A percentile compares a stretch with the other conserved stretches of the same genome.
Evolutionary conservation across 2,113 vertebrate genomes (phyloP).

Genomic region (Ifrita kowaldi): DNA sequence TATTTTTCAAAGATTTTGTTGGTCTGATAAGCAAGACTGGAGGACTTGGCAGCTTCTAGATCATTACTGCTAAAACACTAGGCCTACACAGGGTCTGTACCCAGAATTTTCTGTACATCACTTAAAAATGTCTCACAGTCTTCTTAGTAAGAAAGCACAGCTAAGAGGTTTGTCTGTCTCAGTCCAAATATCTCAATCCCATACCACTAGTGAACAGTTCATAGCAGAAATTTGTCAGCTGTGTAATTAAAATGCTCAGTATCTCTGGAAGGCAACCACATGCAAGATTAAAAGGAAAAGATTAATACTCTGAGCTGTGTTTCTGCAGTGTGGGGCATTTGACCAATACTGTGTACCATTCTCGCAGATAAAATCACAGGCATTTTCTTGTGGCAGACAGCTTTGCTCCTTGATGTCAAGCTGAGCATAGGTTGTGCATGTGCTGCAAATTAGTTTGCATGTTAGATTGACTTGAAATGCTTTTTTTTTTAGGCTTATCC

Average conservation of each 20-base stretch:
- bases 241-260: not conserved
- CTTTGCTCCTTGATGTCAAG: not conserved
- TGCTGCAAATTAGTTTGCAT: not conserved
- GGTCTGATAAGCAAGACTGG: not conserved
- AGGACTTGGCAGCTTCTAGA: not conserved
- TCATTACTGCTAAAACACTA: not conserved
- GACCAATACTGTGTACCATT: not conserved
- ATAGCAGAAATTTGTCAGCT: not conserved
- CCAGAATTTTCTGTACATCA: not conserved
- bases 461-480: not conserved
- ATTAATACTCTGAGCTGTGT: not conserved
- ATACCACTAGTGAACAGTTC: not conserved
- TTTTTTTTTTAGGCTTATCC: constrained; percentile 73
- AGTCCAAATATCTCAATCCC: not conserved
- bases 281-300: not conserved
- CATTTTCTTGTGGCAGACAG: not conserved
- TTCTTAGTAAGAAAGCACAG: not conserved
- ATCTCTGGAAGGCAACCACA: not conserved
- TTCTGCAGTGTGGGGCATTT: not conserved
- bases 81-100: not conserved
- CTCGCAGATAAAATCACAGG: not conserved
- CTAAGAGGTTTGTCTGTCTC: not conserved
- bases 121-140: not conserved
- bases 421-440: fast-evolving
- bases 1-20: not conserved